These are phyloP conservation scores for Clunio marinus DNA, from an alignment of 2,888 invertebrate species.

Conservation along the genomic window DNA sequence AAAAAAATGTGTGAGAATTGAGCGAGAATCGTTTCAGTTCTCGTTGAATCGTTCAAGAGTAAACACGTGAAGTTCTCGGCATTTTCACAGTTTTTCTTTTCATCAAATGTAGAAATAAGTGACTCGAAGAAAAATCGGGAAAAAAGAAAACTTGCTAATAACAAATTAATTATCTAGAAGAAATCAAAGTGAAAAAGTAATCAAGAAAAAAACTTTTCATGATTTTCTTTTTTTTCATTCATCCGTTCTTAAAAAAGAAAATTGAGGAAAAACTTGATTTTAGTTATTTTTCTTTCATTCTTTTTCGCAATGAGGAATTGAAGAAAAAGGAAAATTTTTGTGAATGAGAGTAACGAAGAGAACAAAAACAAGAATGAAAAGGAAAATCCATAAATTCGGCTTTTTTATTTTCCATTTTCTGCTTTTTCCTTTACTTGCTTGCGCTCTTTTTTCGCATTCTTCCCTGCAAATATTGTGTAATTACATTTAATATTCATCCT, in stretches of 20 bases:
- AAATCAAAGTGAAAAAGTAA: neutral
- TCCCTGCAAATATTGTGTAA: no score
- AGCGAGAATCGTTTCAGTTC: constrained; percentile 24
- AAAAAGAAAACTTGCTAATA: neutral
- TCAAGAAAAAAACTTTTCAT: no score
- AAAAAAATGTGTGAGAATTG: no score
- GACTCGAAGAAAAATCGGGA: neutral
- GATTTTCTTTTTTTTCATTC: neutral
- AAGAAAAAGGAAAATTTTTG: constrained; percentile 10
- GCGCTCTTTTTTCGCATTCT: no score
- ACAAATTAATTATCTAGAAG: no score
- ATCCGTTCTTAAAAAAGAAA: neutral
- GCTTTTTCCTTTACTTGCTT: neutral
- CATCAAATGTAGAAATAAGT: neutral
- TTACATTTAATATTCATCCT: no score
- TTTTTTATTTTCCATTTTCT: neutral
- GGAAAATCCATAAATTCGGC: constrained; percentile 5
- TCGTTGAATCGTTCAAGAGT: constrained; percentile 17
- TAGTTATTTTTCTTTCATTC: neutral
- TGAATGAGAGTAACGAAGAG: constrained; percentile 18
- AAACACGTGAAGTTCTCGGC: constrained; percentile 8
- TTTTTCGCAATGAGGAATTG: neutral
- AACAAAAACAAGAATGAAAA: neutral
- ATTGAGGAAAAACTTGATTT: no score
- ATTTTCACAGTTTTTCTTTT: neutral